Evolutionary conservation across 2,888 invertebrate genomes (phyloP).

Genomic region (Danaus chrysippus): DNA sequence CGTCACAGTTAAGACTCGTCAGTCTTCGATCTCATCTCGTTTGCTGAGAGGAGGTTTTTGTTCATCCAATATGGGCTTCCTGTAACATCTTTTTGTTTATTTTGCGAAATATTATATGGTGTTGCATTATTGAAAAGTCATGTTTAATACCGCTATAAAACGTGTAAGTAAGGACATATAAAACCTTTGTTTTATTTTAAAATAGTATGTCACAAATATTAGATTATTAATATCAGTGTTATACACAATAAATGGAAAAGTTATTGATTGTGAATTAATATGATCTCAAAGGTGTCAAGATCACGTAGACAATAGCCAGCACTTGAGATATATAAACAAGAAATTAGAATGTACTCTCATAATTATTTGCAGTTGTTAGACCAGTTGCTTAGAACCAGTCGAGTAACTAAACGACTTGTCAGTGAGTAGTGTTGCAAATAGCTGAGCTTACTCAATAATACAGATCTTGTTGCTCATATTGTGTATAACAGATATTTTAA

Average conservation of each 20-base stretch:
- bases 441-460: slow-evolving; percentile 29
- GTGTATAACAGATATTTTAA: neutral
- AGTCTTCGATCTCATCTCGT: slow-evolving; percentile 15
- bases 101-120: too few relatives aligned
- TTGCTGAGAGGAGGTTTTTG: slow-evolving; percentile 10
- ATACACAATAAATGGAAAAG: too few relatives aligned
- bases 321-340: slow-evolving; percentile 12
- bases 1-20: too few relatives aligned
- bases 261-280: too few relatives aligned
- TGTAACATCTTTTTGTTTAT: too few relatives aligned
- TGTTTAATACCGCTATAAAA: too few relatives aligned
- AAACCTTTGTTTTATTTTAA: too few relatives aligned
- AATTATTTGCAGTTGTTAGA: slow-evolving; percentile 22
- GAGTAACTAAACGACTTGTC: slow-evolving; percentile 27
- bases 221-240: too few relatives aligned
- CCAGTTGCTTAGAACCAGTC: slow-evolving; percentile 20
- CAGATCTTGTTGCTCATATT: neutral
- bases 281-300: slow-evolving; percentile 15
- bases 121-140: too few relatives aligned
- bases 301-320: slow-evolving; percentile 16
- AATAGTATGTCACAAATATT: too few relatives aligned
- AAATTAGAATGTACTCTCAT: slow-evolving; percentile 19
- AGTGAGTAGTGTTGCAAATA: slow-evolving; percentile 29
- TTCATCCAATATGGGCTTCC: too few relatives aligned
- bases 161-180: too few relatives aligned